phyloP scores from a whole-genome alignment of 2,888 invertebrate species.

The Danaus chrysippus region DNA sequence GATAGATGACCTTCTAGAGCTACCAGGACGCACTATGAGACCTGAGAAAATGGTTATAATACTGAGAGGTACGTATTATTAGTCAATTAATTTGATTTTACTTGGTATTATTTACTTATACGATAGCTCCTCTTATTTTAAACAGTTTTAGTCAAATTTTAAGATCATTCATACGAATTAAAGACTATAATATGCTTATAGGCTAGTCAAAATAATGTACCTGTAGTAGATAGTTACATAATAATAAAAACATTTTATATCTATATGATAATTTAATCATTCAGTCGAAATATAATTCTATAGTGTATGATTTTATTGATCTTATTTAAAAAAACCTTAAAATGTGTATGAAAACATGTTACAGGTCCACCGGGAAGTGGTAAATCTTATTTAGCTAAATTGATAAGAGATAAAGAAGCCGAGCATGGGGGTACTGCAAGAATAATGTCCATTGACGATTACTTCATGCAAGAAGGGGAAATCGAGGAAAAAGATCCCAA shows the following conservation, averaged over 20 bases:
- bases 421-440: slow-evolving; percentile 93
- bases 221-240: too few species aligned
- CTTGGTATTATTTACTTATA: background rate
- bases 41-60: slow-evolving; percentile 92
- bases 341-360: slow-evolving; percentile 24
- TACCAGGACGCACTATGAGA: slow-evolving; percentile 88
- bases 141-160: too few species aligned
- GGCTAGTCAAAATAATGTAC: too few species aligned
- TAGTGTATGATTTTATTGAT: background rate
- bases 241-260: too few species aligned
- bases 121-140: background rate
- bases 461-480: slow-evolving; percentile 94
- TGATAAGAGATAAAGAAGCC: slow-evolving; percentile 90
- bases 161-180: too few species aligned
- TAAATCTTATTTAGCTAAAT: slow-evolving; percentile 92
- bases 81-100: background rate
- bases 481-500: slow-evolving; percentile 83
- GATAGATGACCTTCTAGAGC: slow-evolving; percentile 90
- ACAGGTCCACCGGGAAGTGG: slow-evolving; percentile 94
- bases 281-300: too few species aligned
- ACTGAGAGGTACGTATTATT: slow-evolving; percentile 80
- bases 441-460: slow-evolving; percentile 96
- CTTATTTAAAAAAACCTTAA: slow-evolving; percentile 10
- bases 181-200: too few species aligned
- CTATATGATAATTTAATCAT: too few species aligned